These are phyloP conservation scores for Temnothorax ravouxi DNA, from an alignment of 2,888 invertebrate genomes.

Conservation along the genomic window DNA sequence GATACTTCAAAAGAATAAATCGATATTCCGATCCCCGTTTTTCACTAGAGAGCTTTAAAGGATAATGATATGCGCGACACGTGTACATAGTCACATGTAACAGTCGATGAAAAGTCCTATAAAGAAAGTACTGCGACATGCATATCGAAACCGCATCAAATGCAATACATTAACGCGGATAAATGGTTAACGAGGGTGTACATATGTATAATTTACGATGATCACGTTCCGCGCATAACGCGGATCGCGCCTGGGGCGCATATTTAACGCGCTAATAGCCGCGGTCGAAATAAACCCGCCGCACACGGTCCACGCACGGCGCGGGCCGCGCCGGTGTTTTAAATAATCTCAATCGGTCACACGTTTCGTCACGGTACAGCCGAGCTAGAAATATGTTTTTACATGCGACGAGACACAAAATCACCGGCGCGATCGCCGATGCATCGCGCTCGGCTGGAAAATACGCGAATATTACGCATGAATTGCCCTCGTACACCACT, in stretches of 20 bases:
- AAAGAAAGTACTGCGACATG: slow-evolving; percentile 29
- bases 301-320: neutral
- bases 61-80: slow-evolving; percentile 17
- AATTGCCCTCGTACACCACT: neutral
- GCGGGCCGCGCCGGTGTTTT: slow-evolving; percentile 43
- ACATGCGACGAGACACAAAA: slow-evolving; percentile 55
- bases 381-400: slow-evolving; percentile 56
- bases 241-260: slow-evolving; percentile 47
- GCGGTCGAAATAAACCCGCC: slow-evolving; percentile 30
- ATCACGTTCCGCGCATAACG: slow-evolving; percentile 53
- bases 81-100: slow-evolving; percentile 9
- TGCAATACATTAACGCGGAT: slow-evolving; percentile 32
- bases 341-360: slow-evolving; percentile 67
- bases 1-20: slow-evolving; percentile 3
- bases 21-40: slow-evolving; percentile 2
- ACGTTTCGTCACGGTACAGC: slow-evolving; percentile 54
- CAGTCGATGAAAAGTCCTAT: slow-evolving; percentile 24
- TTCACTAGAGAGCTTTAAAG: neutral
- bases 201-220: slow-evolving; percentile 50
- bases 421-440: slow-evolving; percentile 18
- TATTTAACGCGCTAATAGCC: slow-evolving; percentile 58
- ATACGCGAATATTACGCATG: slow-evolving; percentile 38
- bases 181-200: slow-evolving; percentile 33
- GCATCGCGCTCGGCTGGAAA: slow-evolving; percentile 42
- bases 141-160: slow-evolving; percentile 38